Base-by-base conservation (phyloP, 2,113 vertebrate genomes). In the Rhombomys opimus region DNA sequence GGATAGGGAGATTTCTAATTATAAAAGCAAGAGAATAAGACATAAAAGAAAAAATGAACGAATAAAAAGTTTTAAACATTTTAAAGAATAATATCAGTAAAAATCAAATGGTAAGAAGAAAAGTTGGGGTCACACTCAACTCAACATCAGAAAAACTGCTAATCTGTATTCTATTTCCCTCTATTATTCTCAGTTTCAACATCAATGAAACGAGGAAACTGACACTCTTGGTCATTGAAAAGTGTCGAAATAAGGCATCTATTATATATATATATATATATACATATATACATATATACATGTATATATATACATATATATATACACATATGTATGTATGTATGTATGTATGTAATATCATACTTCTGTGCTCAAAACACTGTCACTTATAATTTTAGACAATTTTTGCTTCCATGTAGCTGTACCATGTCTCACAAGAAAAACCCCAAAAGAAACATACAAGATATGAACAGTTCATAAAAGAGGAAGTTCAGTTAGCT, bases 401-500 rank as follows among this genome's bases (percentile, higher is more conserved):
- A 88, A 52, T 85, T 68, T 75, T 68, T 97, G 38, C 7, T 82
- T 94, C 2, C 85, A 17, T 73, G 12, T 67, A 87, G 91, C 75
- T 87, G 7, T 76, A 85, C 32, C 61, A 91, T 91, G 1, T 91
- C 96, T 38, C 82, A 38, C 25, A 50, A 91, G 18, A 94, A 96
- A 90, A 86, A 52, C 87, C 17, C 2, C 54, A 61, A 50, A 32
- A 76, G 57, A 92, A 92, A 97, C 91, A 95, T 57, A 84, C 95
- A 89, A 17, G 25, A 80, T 38, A 32, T 82, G 80, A 93, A 8
- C 88, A 88, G 92, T 87, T 97, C 90, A 88, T 65, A 52, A 57
- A 95, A 92, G 38, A 86, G 84, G 77, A 84, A 94, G n/a, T 35
- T 35, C 92, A 77, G 90, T 96, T 95, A 94, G n/a, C 89, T 90